A percentile compares a stretch with the other conserved stretches of the same genome.
phyloP scores from a whole-genome alignment of 2,113 vertebrate genomes.

The Rallus limicola region DNA sequence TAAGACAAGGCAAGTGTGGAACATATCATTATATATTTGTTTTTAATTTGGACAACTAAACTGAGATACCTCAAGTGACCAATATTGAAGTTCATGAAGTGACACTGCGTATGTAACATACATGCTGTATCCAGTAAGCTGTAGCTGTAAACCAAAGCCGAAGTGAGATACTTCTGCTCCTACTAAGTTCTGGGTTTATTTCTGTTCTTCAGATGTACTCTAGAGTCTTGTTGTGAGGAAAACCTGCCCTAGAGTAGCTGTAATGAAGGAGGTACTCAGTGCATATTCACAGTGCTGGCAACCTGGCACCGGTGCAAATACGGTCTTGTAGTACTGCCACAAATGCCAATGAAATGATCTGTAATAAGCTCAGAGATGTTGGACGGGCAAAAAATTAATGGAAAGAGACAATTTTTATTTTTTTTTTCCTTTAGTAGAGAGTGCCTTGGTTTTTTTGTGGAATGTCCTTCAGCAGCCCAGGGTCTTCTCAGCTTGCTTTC shows the following conservation, averaged over 20 bases:
- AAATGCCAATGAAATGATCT: not conserved
- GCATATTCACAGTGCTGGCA: not conserved
- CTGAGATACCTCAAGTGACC: not conserved
- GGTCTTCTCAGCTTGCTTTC: not conserved
- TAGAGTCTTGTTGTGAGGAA: not conserved
- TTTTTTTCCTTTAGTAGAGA: not conserved
- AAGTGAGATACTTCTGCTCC: not conserved
- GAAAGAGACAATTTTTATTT: not conserved
- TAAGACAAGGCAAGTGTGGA: not conserved
- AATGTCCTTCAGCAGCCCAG: not conserved
- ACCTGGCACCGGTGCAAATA: not conserved
- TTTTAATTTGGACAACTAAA: not conserved
- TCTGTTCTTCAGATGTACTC: not conserved
- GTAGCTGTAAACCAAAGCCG: not conserved
- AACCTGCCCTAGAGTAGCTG: not conserved
- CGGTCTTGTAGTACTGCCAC: accelerated
- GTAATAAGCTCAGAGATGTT: not conserved
- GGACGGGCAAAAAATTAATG: not conserved
- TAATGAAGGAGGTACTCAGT: not conserved
- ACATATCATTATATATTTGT: not conserved
- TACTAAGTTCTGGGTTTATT: not conserved
- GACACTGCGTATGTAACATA: not conserved
- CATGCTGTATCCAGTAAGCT: not conserved
- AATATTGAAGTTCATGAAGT: not conserved
- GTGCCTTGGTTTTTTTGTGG: not conserved